Evolutionary conservation across 2,113 vertebrate species (phyloP).

Genomic region (Trematocara stigmaticum): DNA sequence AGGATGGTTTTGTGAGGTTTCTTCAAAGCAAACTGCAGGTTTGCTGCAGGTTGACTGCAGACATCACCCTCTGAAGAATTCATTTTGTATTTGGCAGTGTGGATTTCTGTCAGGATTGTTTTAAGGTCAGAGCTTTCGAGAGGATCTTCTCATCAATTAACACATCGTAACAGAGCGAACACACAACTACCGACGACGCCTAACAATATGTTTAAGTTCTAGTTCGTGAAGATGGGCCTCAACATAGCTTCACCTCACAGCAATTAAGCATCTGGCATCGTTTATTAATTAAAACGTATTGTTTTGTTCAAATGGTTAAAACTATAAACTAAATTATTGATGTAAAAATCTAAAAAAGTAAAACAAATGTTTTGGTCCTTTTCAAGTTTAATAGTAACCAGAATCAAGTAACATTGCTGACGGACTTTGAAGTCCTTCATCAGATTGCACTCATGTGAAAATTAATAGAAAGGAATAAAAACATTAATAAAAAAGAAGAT

Average conservation of each 20-base stretch:
- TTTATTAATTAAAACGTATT: background rate
- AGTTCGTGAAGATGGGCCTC: background rate
- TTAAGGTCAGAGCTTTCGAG: background rate
- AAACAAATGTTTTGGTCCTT: background rate
- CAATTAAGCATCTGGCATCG: background rate
- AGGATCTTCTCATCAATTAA: background rate
- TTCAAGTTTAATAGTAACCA: background rate
- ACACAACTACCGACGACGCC: background rate
- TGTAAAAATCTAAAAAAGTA: background rate
- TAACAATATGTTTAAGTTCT: background rate
- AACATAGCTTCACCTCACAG: background rate
- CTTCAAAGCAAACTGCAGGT: background rate
- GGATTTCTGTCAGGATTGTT: background rate
- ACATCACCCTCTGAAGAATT: background rate
- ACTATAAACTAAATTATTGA: background rate
- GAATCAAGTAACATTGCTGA: background rate
- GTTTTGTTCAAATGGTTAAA: background rate
- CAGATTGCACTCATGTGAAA: background rate
- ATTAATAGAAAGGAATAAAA: background rate
- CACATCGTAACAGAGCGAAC: background rate
- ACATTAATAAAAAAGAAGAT: background rate
- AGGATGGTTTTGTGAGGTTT: slow-evolving; percentile 9
- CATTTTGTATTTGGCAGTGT: background rate
- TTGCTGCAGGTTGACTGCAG: background rate
- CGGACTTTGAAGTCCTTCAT: background rate